These are phyloP conservation scores for Cryptotis parvus DNA, from an alignment of 2,113 vertebrate species.

Conservation along the genomic window DNA sequence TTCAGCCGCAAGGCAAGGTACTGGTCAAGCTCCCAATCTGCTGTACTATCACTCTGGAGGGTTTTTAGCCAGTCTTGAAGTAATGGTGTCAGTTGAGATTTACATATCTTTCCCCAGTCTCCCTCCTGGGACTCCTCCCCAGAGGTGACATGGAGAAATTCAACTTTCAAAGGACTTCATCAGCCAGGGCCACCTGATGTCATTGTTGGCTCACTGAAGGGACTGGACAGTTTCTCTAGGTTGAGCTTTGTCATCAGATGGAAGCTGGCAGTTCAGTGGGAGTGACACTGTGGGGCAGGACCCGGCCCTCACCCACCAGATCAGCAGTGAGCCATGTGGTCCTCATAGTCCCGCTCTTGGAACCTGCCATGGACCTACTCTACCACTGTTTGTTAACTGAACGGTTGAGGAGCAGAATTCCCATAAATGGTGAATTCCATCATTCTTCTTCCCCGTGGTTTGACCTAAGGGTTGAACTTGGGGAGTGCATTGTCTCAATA, in stretches of 20 bases:
- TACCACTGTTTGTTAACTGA: not conserved
- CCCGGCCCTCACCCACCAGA: not conserved
- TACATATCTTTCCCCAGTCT: not conserved
- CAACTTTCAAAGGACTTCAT: constrained; percentile 19
- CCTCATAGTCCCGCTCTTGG: not conserved
- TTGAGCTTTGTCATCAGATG: constrained; percentile 63
- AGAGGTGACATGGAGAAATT: constrained; percentile 51
- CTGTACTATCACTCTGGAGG: too few species aligned
- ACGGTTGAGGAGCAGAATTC: constrained; percentile 42
- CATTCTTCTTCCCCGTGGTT: constrained; percentile 8
- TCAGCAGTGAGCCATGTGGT: constrained; percentile 51
- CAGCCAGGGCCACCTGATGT: not conserved
- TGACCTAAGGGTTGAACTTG: not conserved
- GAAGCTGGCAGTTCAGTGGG: constrained; percentile 62
- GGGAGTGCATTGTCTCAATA: constrained; percentile 47
- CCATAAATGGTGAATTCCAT: constrained; percentile 17
- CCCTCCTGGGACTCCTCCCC: constrained; percentile 10
- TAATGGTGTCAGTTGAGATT: too few species aligned
- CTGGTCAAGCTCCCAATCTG: too few species aligned
- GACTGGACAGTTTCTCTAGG: constrained; percentile 32
- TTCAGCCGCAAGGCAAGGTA: too few species aligned
- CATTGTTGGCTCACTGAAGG: not conserved
- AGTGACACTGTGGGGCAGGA: constrained; percentile 62
- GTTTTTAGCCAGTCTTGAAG: too few species aligned
- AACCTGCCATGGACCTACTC: not conserved